phyloP scores from a whole-genome alignment of 2,888 invertebrate species.

The Augiades crinisus region DNA sequence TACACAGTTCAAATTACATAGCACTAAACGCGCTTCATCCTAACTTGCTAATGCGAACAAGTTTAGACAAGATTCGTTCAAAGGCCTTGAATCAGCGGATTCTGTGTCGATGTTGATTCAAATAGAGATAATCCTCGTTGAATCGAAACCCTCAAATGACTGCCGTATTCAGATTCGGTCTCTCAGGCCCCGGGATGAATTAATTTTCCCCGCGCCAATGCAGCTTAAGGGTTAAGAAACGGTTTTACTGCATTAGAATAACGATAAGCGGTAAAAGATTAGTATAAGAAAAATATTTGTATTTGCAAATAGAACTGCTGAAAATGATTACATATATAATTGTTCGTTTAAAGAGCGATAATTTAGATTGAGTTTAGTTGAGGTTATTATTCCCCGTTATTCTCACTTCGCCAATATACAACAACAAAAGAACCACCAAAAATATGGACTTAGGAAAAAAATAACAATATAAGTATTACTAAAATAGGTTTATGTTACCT shows the following conservation, averaged over 20 bases:
- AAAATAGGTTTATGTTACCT: background rate
- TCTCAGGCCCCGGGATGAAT: constrained; percentile 25
- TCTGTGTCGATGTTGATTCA: constrained; percentile 26
- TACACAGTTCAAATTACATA: constrained; percentile 8
- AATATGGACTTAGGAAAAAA: too few relatives aligned
- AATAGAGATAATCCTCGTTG: constrained; percentile 27
- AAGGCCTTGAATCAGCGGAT: constrained; percentile 18
- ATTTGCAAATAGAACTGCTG: too few relatives aligned
- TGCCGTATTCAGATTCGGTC: constrained; percentile 27
- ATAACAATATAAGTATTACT: too few relatives aligned
- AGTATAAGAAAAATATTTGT: too few relatives aligned
- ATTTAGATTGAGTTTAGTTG: too few relatives aligned
- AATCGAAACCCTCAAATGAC: constrained; percentile 26
- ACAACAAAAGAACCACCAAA: too few relatives aligned
- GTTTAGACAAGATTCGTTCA: constrained; percentile 24
- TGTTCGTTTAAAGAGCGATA: too few relatives aligned
- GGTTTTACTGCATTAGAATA: background rate
- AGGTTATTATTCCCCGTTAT: too few relatives aligned
- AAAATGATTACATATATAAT: too few relatives aligned
- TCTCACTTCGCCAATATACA: too few relatives aligned
- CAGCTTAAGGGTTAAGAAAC: constrained; percentile 16
- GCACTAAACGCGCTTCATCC: constrained; percentile 9
- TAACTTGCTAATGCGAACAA: constrained; percentile 22
- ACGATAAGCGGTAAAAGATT: background rate
- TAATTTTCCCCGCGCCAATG: constrained; percentile 24